Evolutionary conservation across 1,140 invertebrate genomes (phyloP).

Genomic region (Pseudomyrmex sp.): DNA sequence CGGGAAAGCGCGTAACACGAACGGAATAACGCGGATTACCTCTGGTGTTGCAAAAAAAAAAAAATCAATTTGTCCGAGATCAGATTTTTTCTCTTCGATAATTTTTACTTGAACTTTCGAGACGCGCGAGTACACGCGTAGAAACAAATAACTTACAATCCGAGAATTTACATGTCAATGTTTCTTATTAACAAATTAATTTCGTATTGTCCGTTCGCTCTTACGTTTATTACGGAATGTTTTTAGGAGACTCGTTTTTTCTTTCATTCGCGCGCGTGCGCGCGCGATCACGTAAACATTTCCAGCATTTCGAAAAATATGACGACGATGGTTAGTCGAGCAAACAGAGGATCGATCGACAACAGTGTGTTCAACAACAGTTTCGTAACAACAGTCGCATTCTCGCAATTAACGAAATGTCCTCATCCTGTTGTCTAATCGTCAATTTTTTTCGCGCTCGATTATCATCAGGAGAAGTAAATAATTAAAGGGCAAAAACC

Average conservation of each 20-base stretch:
- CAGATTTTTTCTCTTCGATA: neutral
- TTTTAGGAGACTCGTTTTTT: neutral
- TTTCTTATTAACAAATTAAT: slow-evolving; percentile 4
- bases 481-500: too few relatives aligned
- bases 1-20: neutral
- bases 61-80: slow-evolving; percentile 16
- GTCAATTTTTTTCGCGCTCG: too few relatives aligned
- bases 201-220: slow-evolving; percentile 27
- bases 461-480: too few relatives aligned
- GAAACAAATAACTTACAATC: neutral
- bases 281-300: slow-evolving; percentile 2
- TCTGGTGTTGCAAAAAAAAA: neutral
- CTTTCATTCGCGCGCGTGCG: neutral
- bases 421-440: too few relatives aligned
- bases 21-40: slow-evolving; percentile 25
- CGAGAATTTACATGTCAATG: slow-evolving; percentile 13
- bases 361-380: too few relatives aligned
- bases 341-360: too few relatives aligned
- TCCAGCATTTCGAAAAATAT: neutral
- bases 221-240: neutral
- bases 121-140: neutral
- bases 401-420: too few relatives aligned
- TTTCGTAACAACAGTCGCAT: too few relatives aligned
- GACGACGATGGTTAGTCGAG: too few relatives aligned
- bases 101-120: slow-evolving; percentile 2